Evolutionary conservation across 2,888 invertebrate genomes (phyloP).

Genomic region (Abscondita cerata): DNA sequence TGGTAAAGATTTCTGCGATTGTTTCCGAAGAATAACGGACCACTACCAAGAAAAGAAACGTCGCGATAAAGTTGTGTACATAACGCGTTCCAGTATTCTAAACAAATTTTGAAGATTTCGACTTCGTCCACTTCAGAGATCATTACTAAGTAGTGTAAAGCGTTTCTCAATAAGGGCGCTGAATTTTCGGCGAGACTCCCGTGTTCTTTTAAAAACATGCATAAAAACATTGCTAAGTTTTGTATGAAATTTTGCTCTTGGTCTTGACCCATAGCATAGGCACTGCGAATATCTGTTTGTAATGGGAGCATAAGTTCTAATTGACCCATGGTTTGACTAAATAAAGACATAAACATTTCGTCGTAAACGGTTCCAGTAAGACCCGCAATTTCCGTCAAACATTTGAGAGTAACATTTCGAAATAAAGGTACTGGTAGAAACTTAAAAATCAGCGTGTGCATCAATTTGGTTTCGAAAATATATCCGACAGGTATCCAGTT

Average conservation of each 20-base stretch:
- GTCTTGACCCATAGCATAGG: slow-evolving; percentile 92
- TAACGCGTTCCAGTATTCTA: slow-evolving; percentile 98
- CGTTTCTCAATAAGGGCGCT: slow-evolving; percentile 80
- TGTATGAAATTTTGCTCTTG: slow-evolving; percentile 99
- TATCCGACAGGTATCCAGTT: slow-evolving; percentile 99
- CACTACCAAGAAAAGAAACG: slow-evolving; percentile 63
- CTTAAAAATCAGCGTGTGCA: slow-evolving; percentile 92
- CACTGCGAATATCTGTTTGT: slow-evolving; percentile 90
- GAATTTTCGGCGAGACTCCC: slow-evolving; percentile 86
- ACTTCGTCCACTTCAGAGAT: slow-evolving; percentile 99
- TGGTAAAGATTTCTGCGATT: slow-evolving; percentile 76
- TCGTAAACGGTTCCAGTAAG: slow-evolving; percentile 91
- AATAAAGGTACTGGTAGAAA: slow-evolving; percentile 98
- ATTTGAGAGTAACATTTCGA: slow-evolving; percentile 97
- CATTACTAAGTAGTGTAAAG: slow-evolving; percentile 84
- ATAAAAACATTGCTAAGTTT: slow-evolving; percentile 95
- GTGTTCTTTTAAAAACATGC: slow-evolving; percentile 96
- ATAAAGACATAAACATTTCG: slow-evolving; percentile 88
- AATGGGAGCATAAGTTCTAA: slow-evolving; percentile 91
- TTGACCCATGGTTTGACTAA: slow-evolving; percentile 92
- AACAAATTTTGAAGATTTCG: slow-evolving; percentile 99
- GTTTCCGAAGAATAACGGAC: slow-evolving; percentile 50
- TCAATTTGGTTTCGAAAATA: slow-evolving; percentile 98
- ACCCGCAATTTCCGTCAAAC: slow-evolving; percentile 97
- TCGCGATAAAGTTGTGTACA: slow-evolving; percentile 92